Evolutionary conservation across 2,888 invertebrate genomes (phyloP).

Genomic region (Rhamnusium bicolor): DNA sequence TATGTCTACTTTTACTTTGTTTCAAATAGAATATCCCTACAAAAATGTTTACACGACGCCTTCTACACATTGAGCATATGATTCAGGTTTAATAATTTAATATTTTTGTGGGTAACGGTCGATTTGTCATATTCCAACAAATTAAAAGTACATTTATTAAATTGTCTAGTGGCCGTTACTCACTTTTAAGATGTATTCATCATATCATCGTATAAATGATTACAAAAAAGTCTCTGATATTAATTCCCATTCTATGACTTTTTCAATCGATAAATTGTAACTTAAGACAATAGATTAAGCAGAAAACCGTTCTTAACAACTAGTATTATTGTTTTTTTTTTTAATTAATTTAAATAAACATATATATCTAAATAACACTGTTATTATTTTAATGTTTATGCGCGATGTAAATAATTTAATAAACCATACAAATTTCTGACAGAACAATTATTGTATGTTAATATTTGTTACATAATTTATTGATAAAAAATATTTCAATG

Average conservation of each 20-base stretch:
- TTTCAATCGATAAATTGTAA: background rate
- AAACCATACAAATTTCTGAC: constrained; percentile 47
- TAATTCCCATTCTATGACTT: background rate
- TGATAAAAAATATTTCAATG: constrained; percentile 36
- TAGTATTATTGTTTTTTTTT: background rate
- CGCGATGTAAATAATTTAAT: constrained; percentile 14
- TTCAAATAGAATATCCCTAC: constrained; percentile 7
- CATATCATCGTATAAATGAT: background rate
- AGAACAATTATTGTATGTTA: constrained; percentile 49
- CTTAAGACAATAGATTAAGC: background rate
- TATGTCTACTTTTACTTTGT: constrained; percentile 20
- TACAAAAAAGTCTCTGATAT: background rate
- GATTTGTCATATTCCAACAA: constrained; percentile 16
- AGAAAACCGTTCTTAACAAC: background rate
- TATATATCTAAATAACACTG: constrained; percentile 1
- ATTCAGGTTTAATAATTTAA: background rate
- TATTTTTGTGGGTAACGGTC: constrained; percentile 18
- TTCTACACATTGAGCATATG: background rate
- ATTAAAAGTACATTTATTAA: constrained; percentile 12
- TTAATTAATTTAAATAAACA: constrained; percentile 21
- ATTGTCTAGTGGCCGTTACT: background rate
- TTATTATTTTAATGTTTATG: constrained; percentile 2
- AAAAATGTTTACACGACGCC: constrained; percentile 10
- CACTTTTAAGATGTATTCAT: background rate
- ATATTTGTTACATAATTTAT: constrained; percentile 41